These are phyloP conservation scores for Cheirogaleus major DNA, from an alignment of 2,797 vertebrate species.

Conservation along the genomic window DNA sequence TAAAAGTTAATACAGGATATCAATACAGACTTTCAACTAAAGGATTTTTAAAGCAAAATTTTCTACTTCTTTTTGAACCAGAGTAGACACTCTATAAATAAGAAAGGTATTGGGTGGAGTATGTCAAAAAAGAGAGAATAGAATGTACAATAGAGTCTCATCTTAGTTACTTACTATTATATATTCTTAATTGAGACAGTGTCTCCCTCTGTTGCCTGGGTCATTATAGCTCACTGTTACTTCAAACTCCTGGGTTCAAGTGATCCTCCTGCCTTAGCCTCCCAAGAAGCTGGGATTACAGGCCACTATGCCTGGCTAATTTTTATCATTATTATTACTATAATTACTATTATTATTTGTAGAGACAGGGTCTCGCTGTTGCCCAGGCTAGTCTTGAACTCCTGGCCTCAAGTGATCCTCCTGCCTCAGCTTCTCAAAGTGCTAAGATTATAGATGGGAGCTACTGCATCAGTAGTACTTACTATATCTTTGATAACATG, in stretches of 20 bases:
- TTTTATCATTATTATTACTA: background rate
- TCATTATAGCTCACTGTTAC: background rate
- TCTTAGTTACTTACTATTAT: background rate
- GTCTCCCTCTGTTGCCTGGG: background rate
- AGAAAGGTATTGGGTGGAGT: background rate
- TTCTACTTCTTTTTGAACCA: background rate
- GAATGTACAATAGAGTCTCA: background rate
- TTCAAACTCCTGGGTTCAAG: background rate
- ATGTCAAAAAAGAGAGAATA: background rate
- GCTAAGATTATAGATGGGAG: background rate
- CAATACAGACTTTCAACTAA: background rate
- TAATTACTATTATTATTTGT: background rate
- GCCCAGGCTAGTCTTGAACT: background rate
- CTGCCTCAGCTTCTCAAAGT: background rate
- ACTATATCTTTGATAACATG: background rate
- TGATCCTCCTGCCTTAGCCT: background rate
- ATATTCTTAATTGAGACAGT: background rate
- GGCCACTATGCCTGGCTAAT: background rate
- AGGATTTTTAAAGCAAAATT: background rate
- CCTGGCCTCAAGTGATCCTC: background rate
- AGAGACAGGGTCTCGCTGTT: background rate
- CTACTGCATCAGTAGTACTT: background rate
- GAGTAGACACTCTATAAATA: background rate
- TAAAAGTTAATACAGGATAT: background rate
- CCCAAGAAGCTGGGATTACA: background rate